Percentiles rank a stretch among this genome's conserved stretches.
Conservation (phyloP, 2,113 vertebrate genomes). For the Mustelus asterias region DNA sequence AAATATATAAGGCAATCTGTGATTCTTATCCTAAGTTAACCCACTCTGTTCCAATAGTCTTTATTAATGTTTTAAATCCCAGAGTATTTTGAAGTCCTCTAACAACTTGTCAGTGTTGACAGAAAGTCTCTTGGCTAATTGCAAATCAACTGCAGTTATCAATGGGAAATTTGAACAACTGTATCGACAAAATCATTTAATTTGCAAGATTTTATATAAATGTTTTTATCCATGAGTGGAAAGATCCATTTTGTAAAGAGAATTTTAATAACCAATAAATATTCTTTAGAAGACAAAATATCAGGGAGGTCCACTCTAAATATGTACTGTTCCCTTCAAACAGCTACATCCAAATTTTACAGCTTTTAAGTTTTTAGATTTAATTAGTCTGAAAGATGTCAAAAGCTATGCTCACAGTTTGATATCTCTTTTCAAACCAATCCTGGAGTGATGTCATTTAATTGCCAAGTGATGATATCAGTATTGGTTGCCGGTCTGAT, state of each 20-base stretch:
- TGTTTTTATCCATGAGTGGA: not conserved
- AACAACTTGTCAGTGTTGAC: too few relatives aligned
- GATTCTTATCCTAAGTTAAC: too few relatives aligned
- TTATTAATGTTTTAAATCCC: too few relatives aligned
- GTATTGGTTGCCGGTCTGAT: not conserved
- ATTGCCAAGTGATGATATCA: not conserved
- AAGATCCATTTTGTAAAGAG: not conserved
- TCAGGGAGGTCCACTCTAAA: not conserved
- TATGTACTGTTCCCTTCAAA: not conserved
- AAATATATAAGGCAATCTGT: too few relatives aligned
- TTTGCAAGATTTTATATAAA: not conserved
- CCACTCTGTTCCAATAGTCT: too few relatives aligned
- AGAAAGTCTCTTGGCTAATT: not conserved
- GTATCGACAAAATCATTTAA: not conserved
- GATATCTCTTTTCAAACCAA: not conserved
- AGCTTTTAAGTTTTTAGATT: not conserved
- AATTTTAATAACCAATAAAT: not conserved
- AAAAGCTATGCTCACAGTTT: not conserved
- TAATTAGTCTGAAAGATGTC: not conserved
- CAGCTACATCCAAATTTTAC: too few relatives aligned
- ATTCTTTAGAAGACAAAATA: not conserved
- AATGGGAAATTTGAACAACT: not conserved
- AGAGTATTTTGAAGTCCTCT: too few relatives aligned
- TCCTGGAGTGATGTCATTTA: not conserved
- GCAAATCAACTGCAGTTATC: not conserved